phyloP scores from a whole-genome alignment of 2,888 invertebrate genomes.

The Zygaena filipendulae region DNA sequence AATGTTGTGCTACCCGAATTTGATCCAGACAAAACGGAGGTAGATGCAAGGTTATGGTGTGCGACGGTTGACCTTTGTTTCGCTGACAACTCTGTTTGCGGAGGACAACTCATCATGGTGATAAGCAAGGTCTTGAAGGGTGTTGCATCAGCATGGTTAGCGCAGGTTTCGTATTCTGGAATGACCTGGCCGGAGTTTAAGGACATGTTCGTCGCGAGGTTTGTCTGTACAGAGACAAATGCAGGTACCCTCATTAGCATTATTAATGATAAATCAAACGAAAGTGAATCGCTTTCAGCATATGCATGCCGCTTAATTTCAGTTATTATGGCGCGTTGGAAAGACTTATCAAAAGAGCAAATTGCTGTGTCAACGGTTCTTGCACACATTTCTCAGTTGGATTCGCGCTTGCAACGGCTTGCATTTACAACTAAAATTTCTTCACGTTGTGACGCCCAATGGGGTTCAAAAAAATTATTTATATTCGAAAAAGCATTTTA shows the following conservation, averaged over 20 bases:
- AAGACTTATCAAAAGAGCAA: conserved; percentile 10
- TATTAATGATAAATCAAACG: conserved; percentile 8
- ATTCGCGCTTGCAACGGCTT: conserved; percentile 7
- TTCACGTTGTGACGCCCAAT: too few relatives aligned
- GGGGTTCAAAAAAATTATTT: too few relatives aligned
- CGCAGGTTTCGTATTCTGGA: conserved; percentile 7
- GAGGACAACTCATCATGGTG: conserved; percentile 10
- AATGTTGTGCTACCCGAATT: conserved; percentile 9
- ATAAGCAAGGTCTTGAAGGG: conserved; percentile 13
- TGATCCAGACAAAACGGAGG: conserved; percentile 10
- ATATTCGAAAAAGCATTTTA: too few relatives aligned
- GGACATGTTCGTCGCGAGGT: conserved; percentile 9
- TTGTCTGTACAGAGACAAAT: conserved; percentile 7
- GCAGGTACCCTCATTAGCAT: conserved; percentile 9
- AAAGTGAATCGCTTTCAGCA: conserved; percentile 9
- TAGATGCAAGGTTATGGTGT: conserved; percentile 11
- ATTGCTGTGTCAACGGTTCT: conserved; percentile 11
- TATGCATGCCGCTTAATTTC: conserved; percentile 11
- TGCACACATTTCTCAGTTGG: conserved; percentile 13
- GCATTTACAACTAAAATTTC: conserved; percentile 10
- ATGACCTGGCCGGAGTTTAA: conserved; percentile 16
- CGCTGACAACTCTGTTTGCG: conserved; percentile 6
- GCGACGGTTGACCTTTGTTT: conserved; percentile 14
- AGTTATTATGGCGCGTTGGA: conserved; percentile 9
- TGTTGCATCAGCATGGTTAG: conserved; percentile 11